These are phyloP conservation scores for Trogon melanurus DNA, from an alignment of 2,113 vertebrate genomes.

Conservation along the genomic window DNA sequence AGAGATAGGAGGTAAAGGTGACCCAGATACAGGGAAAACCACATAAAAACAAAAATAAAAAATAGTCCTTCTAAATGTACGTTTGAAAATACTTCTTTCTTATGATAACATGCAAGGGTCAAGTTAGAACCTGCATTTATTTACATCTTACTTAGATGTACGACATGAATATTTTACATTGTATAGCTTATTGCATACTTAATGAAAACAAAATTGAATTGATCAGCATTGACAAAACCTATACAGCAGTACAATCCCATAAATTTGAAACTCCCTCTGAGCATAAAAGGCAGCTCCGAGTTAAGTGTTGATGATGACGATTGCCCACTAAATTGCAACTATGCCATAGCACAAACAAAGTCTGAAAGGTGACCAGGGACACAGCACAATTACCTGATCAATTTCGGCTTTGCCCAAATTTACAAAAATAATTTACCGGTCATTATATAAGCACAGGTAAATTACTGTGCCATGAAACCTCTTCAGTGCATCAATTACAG, in stretches of 20 bases:
- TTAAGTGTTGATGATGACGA: not conserved
- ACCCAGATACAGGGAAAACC: not conserved
- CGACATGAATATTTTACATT: not conserved
- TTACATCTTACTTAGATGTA: not conserved
- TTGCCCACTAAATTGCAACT: not conserved
- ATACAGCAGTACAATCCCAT: not conserved
- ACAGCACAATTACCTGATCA: not conserved
- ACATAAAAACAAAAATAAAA: not conserved
- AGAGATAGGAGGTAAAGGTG: not conserved
- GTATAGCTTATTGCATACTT: not conserved
- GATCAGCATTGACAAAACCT: not conserved
- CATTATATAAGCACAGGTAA: no score
- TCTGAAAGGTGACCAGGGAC: not conserved
- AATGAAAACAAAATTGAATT: not conserved
- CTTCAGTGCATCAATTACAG: not conserved
- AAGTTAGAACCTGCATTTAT: not conserved
- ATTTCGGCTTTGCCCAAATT: not conserved
- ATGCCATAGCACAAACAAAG: not conserved
- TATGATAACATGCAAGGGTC: not conserved
- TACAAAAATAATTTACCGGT: not conserved
- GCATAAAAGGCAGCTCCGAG: not conserved
- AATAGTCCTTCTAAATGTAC: not conserved
- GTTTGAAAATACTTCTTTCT: not conserved
- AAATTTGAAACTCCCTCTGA: not conserved
- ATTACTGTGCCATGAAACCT: slow-evolving; percentile 4